Percentiles rank a stretch among this genome's conserved stretches.
These are phyloP conservation scores for Macrochelys suwanniensis DNA, from an alignment of 2,797 vertebrate species.

Conservation along the genomic window DNA sequence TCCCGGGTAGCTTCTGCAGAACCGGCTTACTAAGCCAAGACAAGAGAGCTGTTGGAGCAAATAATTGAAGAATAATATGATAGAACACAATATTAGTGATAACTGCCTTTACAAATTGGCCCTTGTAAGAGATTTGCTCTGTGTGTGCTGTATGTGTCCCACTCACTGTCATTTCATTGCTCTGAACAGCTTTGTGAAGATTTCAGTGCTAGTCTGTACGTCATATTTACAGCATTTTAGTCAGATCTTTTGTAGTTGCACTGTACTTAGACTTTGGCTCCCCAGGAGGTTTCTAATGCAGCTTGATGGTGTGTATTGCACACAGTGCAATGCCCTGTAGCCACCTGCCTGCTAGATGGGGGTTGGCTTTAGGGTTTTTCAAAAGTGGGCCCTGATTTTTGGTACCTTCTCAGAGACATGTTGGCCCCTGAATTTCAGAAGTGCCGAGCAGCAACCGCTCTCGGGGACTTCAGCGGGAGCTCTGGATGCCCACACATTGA, in stretches of 20 bases:
- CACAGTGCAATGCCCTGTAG: background rate
- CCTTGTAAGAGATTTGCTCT: slow-evolving; percentile 9
- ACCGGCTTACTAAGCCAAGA: slow-evolving; percentile 39
- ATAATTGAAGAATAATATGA: slow-evolving; percentile 44
- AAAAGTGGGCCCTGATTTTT: background rate
- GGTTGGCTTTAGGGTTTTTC: background rate
- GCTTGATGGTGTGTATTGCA: background rate
- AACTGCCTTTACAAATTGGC: slow-evolving; percentile 27
- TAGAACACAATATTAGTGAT: slow-evolving; percentile 35
- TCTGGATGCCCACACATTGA: background rate
- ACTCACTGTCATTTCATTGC: slow-evolving; percentile 23
- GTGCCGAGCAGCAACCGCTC: background rate
- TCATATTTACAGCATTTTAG: slow-evolving; percentile 24
- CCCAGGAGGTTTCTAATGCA: background rate
- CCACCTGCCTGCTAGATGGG: accelerated
- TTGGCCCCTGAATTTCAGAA: background rate
- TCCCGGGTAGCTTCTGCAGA: slow-evolving; percentile 16
- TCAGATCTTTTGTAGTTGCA: slow-evolving; percentile 36
- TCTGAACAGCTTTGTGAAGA: slow-evolving; percentile 48
- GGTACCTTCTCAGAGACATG: background rate
- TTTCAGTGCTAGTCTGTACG: slow-evolving; percentile 41
- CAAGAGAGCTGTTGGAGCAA: slow-evolving; percentile 56
- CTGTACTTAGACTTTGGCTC: background rate
- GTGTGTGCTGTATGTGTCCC: background rate
- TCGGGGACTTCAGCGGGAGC: background rate